Conservation (phyloP, 2,113 vertebrate species). For the Terrapene triunguis region DNA sequence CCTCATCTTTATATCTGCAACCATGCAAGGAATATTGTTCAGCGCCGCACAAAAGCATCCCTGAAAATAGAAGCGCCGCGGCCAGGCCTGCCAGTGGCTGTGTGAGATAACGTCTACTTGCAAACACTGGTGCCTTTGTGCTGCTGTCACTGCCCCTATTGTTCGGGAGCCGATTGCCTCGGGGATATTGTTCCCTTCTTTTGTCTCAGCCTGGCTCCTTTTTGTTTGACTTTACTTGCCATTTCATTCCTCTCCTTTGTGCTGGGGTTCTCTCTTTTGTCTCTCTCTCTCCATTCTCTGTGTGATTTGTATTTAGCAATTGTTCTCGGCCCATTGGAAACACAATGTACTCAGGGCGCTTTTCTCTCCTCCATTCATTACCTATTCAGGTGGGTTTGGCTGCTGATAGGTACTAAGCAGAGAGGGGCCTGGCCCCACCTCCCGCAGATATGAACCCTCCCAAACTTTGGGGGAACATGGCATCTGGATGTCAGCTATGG, state of each 20-base stretch:
- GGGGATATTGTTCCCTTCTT: conserved; percentile 97
- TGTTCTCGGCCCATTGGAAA: conserved; percentile 67
- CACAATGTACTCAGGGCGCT: conserved; percentile 60
- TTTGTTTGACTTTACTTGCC: conserved; percentile 97
- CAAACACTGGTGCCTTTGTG: conserved; percentile 98
- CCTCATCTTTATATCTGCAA: conserved; percentile 84
- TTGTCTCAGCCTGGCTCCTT: conserved; percentile 93
- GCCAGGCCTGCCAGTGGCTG: conserved; percentile 96
- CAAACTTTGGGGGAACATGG: neutral
- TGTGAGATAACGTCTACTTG: conserved; percentile 99
- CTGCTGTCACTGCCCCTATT: conserved; percentile 99
- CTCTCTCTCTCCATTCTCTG: conserved; percentile 74
- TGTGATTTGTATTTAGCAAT: conserved; percentile 79
- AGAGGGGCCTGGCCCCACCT: neutral
- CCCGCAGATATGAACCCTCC: neutral
- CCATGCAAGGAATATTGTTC: conserved; percentile 91
- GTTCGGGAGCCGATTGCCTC: conserved; percentile 95
- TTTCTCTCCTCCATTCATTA: conserved; percentile 59
- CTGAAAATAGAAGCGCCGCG: conserved; percentile 97
- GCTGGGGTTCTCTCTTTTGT: conserved; percentile 80
- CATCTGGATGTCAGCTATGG: neutral
- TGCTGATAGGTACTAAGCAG: conserved; percentile 34
- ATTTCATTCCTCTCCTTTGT: conserved; percentile 93
- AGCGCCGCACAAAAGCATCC: conserved; percentile 93
- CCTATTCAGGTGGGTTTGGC: conserved; percentile 70